Percentiles rank a stretch among this genome's conserved stretches.
These are phyloP conservation scores for Pachycephus smyrnensis DNA, from an alignment of 2,888 invertebrate genomes.

Conservation along the genomic window DNA sequence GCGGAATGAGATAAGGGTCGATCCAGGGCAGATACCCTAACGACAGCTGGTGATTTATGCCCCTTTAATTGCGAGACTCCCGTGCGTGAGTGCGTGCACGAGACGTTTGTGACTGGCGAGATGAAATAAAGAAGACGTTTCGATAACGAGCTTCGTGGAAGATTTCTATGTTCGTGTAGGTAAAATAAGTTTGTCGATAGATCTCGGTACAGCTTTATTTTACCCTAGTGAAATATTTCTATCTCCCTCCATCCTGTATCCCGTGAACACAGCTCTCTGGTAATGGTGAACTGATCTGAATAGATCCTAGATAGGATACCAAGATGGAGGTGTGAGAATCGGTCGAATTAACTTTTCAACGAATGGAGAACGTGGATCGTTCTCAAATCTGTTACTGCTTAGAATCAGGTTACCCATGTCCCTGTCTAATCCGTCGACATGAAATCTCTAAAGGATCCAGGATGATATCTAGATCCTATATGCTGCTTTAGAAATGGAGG, in stretches of 20 bases:
- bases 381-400: neutral
- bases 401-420: neutral
- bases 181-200: too few species aligned
- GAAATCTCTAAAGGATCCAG: neutral
- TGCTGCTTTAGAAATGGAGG: neutral
- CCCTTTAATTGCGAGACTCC: conserved; percentile 18
- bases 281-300: too few species aligned
- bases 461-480: neutral
- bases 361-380: neutral
- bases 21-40: conserved; percentile 17
- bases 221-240: too few species aligned
- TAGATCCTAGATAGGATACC: too few species aligned
- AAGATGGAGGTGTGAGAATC: neutral
- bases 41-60: conserved; percentile 22
- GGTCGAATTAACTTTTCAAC: neutral
- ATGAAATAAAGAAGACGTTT: neutral
- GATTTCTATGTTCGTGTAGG: neutral
- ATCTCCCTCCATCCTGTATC: too few species aligned
- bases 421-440: neutral
- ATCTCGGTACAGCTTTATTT: too few species aligned
- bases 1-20: conserved; percentile 5
- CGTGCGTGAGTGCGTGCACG: too few species aligned
- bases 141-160: conserved; percentile 5
- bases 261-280: too few species aligned
- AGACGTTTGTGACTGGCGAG: neutral